Conservation (phyloP, 92 coral and sea anemone species). For the Scolanthus callimorphus region DNA sequence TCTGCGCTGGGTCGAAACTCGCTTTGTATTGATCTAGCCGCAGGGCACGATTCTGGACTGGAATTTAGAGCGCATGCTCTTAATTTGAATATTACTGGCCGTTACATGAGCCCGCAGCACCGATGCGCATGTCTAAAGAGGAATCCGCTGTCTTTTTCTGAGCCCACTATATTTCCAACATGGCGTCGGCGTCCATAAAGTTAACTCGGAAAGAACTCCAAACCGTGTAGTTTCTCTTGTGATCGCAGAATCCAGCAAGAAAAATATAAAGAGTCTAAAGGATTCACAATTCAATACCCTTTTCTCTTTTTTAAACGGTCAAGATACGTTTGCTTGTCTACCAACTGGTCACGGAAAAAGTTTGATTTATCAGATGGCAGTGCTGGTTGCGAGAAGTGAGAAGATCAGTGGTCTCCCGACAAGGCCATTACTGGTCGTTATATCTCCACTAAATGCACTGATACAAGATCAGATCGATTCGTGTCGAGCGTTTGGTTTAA, state of each 20-base stretch:
- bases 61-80: background rate
- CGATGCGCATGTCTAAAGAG: background rate
- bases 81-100: background rate
- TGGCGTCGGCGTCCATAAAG: background rate
- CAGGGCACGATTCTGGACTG: background rate
- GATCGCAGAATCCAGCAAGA: background rate
- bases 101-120: background rate
- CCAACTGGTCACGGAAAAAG: constrained; percentile 25
- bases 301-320: constrained; percentile 7
- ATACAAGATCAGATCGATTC: constrained; percentile 30
- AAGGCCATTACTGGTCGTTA: constrained; percentile 12
- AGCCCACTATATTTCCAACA: background rate
- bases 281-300: background rate
- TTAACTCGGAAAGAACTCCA: background rate
- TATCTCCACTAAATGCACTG: constrained; percentile 31
- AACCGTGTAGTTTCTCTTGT: background rate
- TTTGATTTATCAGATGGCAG: constrained; percentile 18
- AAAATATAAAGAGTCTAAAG: background rate
- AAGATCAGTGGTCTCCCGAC: background rate
- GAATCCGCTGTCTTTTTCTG: background rate
- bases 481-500: constrained; percentile 3
- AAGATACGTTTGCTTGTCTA: constrained; percentile 21
- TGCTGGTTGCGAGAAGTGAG: constrained; percentile 7
- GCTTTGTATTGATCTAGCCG: background rate
- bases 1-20: background rate